These are phyloP conservation scores for Lepus timidus DNA, from an alignment of 2,113 vertebrate genomes.

Conservation along the genomic window DNA sequence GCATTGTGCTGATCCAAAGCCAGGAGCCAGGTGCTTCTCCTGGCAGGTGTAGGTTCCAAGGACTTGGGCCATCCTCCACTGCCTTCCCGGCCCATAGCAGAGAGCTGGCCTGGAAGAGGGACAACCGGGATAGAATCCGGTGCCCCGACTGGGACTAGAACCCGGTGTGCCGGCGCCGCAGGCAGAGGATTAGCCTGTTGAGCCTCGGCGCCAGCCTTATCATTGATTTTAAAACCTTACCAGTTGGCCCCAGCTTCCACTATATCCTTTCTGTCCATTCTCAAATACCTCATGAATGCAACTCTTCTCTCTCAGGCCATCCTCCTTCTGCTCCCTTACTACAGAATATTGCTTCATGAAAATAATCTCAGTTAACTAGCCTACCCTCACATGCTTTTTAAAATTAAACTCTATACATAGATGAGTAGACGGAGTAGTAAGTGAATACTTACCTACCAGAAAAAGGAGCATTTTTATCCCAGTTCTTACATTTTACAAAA, in stretches of 20 bases:
- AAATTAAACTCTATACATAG: neutral
- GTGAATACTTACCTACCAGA: neutral
- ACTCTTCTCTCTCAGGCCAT: neutral
- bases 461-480: neutral
- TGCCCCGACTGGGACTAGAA: no score
- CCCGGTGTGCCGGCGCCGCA: no score
- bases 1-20: no score
- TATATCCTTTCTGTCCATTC: neutral
- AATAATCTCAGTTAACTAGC: conserved; percentile 6
- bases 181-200: no score
- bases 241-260: neutral
- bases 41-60: no score
- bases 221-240: neutral
- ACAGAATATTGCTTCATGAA: neutral
- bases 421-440: neutral
- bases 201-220: no score
- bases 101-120: no score
- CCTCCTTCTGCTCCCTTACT: neutral
- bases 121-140: no score
- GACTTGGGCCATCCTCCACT: no score
- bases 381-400: neutral
- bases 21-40: no score
- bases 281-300: neutral
- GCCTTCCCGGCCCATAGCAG: no score
- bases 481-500: conserved; percentile 33